A percentile compares a stretch with the other conserved stretches of the same genome.
phyloP scores from a whole-genome alignment of 2,797 vertebrate genomes.

The Tangara arthus region DNA sequence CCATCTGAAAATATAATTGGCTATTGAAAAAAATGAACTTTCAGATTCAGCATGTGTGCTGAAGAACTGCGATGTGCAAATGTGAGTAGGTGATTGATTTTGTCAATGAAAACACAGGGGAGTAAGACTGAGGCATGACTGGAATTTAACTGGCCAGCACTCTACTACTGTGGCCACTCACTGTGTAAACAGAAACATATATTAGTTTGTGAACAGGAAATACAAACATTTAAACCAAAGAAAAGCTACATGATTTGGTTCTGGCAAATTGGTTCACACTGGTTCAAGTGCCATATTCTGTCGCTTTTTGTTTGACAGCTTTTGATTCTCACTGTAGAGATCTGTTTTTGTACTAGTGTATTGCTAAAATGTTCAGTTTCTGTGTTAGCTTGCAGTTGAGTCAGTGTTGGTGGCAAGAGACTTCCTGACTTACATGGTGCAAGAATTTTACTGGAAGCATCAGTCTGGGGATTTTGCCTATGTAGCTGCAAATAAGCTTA shows the following conservation, averaged over 20 bases:
- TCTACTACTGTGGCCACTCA: neutral
- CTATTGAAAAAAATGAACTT: neutral
- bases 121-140: neutral
- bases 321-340: neutral
- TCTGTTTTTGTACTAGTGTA: neutral
- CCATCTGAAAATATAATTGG: neutral
- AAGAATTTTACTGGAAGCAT: slow-evolving; percentile 11
- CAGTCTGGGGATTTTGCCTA: neutral
- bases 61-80: neutral
- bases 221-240: neutral
- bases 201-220: neutral
- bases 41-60: neutral
- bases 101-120: neutral
- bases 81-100: neutral
- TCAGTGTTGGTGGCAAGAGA: neutral
- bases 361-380: neutral
- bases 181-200: neutral
- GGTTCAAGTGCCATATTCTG: neutral
- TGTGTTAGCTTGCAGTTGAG: neutral
- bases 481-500: neutral
- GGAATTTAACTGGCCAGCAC: neutral
- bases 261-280: neutral
- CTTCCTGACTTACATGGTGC: slow-evolving; percentile 3
- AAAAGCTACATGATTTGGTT: neutral
- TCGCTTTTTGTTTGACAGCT: neutral